phyloP scores from a whole-genome alignment of 2,113 vertebrate genomes.

The Dolichotis patagonum region DNA sequence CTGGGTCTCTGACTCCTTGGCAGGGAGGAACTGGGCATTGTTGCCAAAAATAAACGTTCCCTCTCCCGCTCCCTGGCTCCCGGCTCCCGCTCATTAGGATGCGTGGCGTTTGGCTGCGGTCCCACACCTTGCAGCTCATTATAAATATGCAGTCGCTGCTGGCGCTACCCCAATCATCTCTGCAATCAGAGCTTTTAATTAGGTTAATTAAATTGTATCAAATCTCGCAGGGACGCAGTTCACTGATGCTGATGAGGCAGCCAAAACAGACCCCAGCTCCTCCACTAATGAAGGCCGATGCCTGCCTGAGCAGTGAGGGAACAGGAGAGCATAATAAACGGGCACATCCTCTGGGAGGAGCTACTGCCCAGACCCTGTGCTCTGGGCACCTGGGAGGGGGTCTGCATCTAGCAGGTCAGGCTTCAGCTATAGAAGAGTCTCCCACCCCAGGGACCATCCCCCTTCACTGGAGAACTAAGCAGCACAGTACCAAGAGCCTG shows the following conservation, averaged over 20 bases:
- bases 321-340: conserved; percentile 89
- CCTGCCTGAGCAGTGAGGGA: conserved; percentile 87
- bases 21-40: conserved; percentile 87
- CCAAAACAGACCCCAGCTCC: conserved; percentile 94
- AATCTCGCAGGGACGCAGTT: conserved; percentile 99
- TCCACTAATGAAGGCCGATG: conserved; percentile 89
- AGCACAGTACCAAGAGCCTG: background rate
- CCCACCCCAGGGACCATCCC: background rate
- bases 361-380: conserved; percentile 80
- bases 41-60: conserved; percentile 92
- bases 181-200: conserved; percentile 99
- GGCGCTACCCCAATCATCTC: conserved; percentile 98
- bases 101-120: conserved; percentile 95
- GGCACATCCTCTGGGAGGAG: conserved; percentile 86
- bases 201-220: conserved; percentile 99
- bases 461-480: conserved; percentile 18
- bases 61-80: conserved; percentile 88
- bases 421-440: conserved; percentile 25
- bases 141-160: conserved; percentile 96
- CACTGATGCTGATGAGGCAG: conserved; percentile 98
- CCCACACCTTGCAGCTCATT: conserved; percentile 97
- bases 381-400: conserved; percentile 66
- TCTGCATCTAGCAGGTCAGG: conserved; percentile 22
- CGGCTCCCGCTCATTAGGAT: conserved; percentile 92
- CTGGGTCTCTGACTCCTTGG: conserved; percentile 78